Percentiles rank a stretch among this genome's conserved stretches.
Evolutionary conservation across 1,140 invertebrate species (phyloP).

Genomic region (Lycorma delicatula): DNA sequence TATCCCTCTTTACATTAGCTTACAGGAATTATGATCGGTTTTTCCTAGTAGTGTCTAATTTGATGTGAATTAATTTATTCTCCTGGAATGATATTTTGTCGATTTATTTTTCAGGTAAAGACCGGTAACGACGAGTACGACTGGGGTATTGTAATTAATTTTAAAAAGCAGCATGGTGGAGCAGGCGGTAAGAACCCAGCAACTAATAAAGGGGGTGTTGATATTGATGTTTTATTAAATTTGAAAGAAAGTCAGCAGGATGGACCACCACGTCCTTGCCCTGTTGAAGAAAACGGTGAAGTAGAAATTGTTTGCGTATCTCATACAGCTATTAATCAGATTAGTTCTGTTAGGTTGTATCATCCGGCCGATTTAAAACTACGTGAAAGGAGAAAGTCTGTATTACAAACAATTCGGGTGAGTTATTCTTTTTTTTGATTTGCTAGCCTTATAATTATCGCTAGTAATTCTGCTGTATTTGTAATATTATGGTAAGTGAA

Average conservation of each 20-base stretch:
- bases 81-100: no score
- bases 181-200: conserved; percentile 43
- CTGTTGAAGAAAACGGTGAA: conserved; percentile 59
- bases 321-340: conserved; percentile 70
- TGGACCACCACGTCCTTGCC: conserved; percentile 52
- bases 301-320: conserved; percentile 84
- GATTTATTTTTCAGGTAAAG: conserved; percentile 65
- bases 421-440: no score
- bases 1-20: no score
- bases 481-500: no score
- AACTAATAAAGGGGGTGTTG: conserved; percentile 32
- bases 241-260: conserved; percentile 52
- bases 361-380: conserved; percentile 83
- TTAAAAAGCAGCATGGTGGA: conserved; percentile 57
- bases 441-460: no score
- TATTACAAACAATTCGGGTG: conserved; percentile 74
- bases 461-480: no score
- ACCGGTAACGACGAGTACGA: conserved; percentile 82
- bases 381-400: conserved; percentile 69
- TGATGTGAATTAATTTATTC: no score
- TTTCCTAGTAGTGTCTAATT: no score
- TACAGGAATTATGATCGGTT: no score
- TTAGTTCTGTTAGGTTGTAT: conserved; percentile 85
- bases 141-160: conserved; percentile 94
- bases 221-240: conserved; percentile 66